Evolutionary conservation across 2,113 vertebrate genomes (phyloP).

Genomic region (Grammomys surdaster): DNA sequence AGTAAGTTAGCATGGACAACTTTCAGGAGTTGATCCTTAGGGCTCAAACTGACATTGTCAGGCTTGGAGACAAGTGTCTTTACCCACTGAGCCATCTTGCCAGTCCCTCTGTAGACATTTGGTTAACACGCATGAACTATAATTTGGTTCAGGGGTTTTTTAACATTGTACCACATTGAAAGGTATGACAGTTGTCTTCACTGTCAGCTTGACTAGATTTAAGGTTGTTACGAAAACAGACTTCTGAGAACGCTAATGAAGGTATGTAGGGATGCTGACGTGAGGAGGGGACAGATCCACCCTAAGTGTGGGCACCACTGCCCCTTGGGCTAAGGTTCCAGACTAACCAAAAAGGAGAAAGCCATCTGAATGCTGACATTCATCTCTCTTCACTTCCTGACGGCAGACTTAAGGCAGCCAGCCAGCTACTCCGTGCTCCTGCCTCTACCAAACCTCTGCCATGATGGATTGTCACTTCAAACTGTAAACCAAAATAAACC

Average conservation of each 20-base stretch:
- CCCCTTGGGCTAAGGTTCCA: not conserved
- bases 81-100: not conserved
- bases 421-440: no score
- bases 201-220: not conserved
- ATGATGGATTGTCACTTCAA: not conserved
- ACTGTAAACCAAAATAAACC: not conserved
- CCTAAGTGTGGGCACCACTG: not conserved
- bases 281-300: not conserved
- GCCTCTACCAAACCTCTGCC: not conserved
- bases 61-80: not conserved
- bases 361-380: not conserved
- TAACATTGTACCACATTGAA: not conserved
- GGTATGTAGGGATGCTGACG: not conserved
- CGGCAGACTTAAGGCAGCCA: not conserved
- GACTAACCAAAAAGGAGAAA: not conserved
- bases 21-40: not conserved
- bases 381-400: not conserved
- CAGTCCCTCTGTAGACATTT: not conserved
- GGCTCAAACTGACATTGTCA: not conserved
- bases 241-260: not conserved
- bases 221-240: not conserved
- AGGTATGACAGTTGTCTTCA: not conserved
- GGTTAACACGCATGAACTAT: not conserved
- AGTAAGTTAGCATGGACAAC: not conserved
- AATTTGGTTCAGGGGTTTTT: not conserved